A percentile compares a stretch with the other conserved stretches of the same genome.
These are phyloP conservation scores for Brachionus sp. DNA, from an alignment of 1,140 invertebrate species.

Conservation along the genomic window DNA sequence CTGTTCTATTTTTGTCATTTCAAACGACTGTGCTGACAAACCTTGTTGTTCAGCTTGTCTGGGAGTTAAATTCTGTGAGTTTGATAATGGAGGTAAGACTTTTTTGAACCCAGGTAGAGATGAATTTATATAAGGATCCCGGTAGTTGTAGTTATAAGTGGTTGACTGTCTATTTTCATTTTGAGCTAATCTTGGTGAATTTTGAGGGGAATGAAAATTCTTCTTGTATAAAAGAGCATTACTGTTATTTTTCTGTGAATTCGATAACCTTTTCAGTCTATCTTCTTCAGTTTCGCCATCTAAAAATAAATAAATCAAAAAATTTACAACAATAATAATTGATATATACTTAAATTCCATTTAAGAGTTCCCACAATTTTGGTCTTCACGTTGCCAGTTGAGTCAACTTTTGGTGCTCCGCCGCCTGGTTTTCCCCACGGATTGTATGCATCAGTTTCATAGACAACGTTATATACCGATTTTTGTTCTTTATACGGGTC, in stretches of 20 bases:
- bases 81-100: neutral
- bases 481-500: constrained; percentile 44
- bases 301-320: neutral
- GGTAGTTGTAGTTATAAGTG: constrained; percentile 33
- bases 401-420: constrained; percentile 37
- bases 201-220: constrained; percentile 7
- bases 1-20: constrained; percentile 27
- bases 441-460: constrained; percentile 43
- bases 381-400: neutral
- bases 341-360: constrained; percentile 40
- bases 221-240: constrained; percentile 28
- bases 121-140: constrained; percentile 21
- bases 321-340: neutral
- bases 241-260: constrained; percentile 1
- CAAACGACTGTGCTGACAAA: neutral
- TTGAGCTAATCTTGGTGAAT: neutral
- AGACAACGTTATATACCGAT: constrained; percentile 42
- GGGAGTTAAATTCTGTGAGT: neutral
- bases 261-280: neutral
- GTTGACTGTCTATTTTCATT: constrained; percentile 7
- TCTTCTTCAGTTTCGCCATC: constrained; percentile 44
- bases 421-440: constrained; percentile 44
- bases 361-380: constrained; percentile 39
- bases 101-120: neutral
- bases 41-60: neutral